Evolutionary conservation across 2,888 invertebrate genomes (phyloP).

Genomic region (Athetis lepigone): DNA sequence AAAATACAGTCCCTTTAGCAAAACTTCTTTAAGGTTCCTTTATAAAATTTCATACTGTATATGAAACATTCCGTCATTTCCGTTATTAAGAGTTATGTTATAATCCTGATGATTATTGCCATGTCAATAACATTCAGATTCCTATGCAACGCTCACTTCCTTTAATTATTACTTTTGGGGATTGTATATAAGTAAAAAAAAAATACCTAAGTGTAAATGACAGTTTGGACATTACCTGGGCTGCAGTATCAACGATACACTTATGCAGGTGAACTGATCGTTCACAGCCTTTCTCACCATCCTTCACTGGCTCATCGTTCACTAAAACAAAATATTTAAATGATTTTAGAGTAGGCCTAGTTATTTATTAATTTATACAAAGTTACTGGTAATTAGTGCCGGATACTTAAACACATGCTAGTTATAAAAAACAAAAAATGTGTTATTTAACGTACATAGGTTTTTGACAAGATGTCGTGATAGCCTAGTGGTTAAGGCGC

Average conservation of each 20-base stretch:
- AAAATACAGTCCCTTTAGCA: too few relatives aligned
- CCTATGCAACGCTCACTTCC: background rate
- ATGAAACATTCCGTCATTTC: background rate
- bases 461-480: too few relatives aligned
- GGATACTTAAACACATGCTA: too few relatives aligned
- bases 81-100: too few relatives aligned
- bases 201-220: background rate
- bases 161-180: background rate
- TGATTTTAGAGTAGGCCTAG: background rate
- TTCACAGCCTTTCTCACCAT: slow-evolving; percentile 84
- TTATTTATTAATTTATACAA: too few relatives aligned
- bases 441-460: too few relatives aligned
- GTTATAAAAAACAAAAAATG: too few relatives aligned
- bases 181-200: background rate
- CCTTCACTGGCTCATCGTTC: slow-evolving; percentile 77
- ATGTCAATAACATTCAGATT: background rate
- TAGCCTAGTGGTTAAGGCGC: too few relatives aligned
- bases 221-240: slow-evolving; percentile 71
- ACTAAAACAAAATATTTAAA: slow-evolving; percentile 69
- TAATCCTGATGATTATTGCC: background rate
- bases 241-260: slow-evolving; percentile 79
- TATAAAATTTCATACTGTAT: too few relatives aligned
- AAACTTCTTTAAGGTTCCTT: too few relatives aligned
- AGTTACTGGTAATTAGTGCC: too few relatives aligned
- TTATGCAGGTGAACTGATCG: slow-evolving; percentile 77